Evolutionary conservation across 1,140 invertebrate species (phyloP), one percentile per base, ranked within the genome.

Genomic region (Leptoteleia sp.): DNA sequence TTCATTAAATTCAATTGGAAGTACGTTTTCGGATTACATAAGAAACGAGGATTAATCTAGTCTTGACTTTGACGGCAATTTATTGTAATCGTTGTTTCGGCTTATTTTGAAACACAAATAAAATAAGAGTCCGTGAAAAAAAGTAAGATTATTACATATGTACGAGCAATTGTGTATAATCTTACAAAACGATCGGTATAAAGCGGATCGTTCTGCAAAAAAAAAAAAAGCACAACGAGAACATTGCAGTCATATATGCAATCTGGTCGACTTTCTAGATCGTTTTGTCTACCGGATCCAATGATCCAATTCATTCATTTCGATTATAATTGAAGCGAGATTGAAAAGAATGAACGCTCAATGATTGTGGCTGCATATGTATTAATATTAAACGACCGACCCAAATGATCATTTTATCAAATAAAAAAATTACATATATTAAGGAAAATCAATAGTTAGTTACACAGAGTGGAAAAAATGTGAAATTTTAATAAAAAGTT

Each of bases 231-330:
- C 35, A 12, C 19, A 38, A 45, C 43, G 27, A 71, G 37, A 71
- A 45, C 12, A 35, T 31, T 54, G 38, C 55, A 71, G 37, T 50
- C 37, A 59, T 55, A 47, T 72, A 64, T 29, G 65, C 65, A 77
- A 77, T 64, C 59, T 12, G 27, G 3, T 37, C 57, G 11, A 78
- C 75, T 78, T 78, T 78, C 75, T 78, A 71, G 61, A 59, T 78
- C 52, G 48, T 76, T 76, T 76, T 68, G 59, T 59, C 40, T 62
- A 47, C 25, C 43, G 25, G 7, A 31, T 15, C 35, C 43, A 59
- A 43, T 65, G 42, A 52, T 65, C 31, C 37, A 43, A 59, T 57
- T 65, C 43, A 17, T 33, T 71, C 31, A 19, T 47, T 13, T 40
- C 25, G 40, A 72, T 64, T 43, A 64, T 55, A 64, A 72, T 40